Conservation (phyloP, 1,140 invertebrate genomes). For the Monochamus saltuarius region DNA sequence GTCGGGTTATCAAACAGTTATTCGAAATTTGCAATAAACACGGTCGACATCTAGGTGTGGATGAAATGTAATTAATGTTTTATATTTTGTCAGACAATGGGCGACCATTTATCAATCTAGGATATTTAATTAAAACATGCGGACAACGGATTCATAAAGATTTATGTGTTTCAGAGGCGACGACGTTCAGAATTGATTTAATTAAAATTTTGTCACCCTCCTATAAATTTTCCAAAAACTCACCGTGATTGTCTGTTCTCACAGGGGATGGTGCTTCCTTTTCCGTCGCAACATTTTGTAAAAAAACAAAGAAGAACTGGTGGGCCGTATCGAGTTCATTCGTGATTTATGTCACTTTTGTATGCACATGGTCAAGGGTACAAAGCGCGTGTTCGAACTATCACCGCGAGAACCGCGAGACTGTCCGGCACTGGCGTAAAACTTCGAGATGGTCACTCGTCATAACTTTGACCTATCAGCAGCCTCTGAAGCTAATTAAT, state of each 20-base stretch:
- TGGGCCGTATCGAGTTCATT: too few species aligned
- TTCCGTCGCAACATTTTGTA: slow-evolving; percentile 20
- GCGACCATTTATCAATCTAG: slow-evolving; percentile 48
- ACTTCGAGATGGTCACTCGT: slow-evolving; percentile 18
- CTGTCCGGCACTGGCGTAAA: slow-evolving; percentile 29
- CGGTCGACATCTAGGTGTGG: slow-evolving; percentile 33
- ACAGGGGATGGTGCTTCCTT: slow-evolving; percentile 20
- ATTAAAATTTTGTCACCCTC: slow-evolving; percentile 49
- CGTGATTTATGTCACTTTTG: slow-evolving; percentile 6
- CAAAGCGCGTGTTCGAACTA: slow-evolving; percentile 21
- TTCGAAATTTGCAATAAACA: slow-evolving; percentile 22
- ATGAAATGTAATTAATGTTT: slow-evolving; percentile 44
- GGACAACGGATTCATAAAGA: slow-evolving; percentile 51
- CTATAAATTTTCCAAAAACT: slow-evolving; percentile 24
- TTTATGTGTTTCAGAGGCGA: slow-evolving; percentile 48
- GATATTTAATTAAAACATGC: slow-evolving; percentile 53
- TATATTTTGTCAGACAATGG: slow-evolving; percentile 49
- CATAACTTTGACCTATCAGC: slow-evolving; percentile 32
- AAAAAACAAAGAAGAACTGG: neutral
- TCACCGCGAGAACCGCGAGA: slow-evolving; percentile 26
- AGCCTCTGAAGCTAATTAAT: slow-evolving; percentile 31
- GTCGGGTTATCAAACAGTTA: neutral
- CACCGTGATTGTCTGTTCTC: slow-evolving; percentile 8
- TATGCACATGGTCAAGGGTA: slow-evolving; percentile 18
- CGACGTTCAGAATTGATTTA: slow-evolving; percentile 48